Conservation (phyloP, 2,797 vertebrate species). For the Harpagifer antarcticus region DNA sequence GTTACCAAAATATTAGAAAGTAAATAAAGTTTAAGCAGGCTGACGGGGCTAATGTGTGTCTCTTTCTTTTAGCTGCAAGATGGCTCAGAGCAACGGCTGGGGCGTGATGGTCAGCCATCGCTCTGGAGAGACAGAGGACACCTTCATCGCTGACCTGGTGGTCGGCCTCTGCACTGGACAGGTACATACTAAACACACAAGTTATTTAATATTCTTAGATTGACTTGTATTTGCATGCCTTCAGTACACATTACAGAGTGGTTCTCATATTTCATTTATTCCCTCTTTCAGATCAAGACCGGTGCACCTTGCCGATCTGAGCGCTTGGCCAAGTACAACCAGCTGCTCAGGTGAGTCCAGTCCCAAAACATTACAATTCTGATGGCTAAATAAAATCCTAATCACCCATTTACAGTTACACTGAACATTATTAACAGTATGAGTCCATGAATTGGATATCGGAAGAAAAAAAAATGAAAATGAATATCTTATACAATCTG, state of each 20-base stretch:
- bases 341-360: conserved; percentile 93
- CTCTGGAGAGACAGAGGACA: conserved; percentile 98
- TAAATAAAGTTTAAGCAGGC: neutral
- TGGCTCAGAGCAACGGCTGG: conserved; percentile 97
- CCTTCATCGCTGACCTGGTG: conserved; percentile 98
- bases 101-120: conserved; percentile 99
- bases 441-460: no score
- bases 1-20: neutral
- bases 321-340: conserved; percentile 98
- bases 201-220: neutral
- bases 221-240: neutral
- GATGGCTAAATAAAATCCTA: neutral
- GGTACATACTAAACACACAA: conserved; percentile 76
- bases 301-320: conserved; percentile 98
- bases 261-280: neutral
- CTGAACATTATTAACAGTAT: no score
- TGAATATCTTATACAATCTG: no score
- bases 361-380: neutral
- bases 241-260: neutral
- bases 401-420: neutral
- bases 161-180: conserved; percentile 99
- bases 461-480: no score
- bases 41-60: neutral
- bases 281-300: conserved; percentile 92
- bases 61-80: conserved; percentile 89